phyloP scores from a whole-genome alignment of 2,797 vertebrate genomes.

The Myotis findleyi region DNA sequence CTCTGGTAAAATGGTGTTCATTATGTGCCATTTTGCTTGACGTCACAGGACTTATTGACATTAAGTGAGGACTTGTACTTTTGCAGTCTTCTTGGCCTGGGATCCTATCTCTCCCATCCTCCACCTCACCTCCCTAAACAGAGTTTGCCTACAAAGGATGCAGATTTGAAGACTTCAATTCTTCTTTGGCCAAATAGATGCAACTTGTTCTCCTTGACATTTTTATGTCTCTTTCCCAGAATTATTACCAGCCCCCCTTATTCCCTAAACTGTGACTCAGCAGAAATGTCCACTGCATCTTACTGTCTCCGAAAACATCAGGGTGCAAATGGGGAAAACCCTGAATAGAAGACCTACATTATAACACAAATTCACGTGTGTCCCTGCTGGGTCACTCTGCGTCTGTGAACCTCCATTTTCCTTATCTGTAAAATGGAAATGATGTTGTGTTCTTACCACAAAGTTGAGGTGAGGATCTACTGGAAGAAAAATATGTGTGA shows the following conservation, averaged over 20 bases:
- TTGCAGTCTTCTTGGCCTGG: too few species aligned
- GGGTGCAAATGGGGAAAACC: not conserved
- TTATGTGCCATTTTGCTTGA: not conserved
- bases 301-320: not conserved
- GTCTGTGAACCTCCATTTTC: not conserved
- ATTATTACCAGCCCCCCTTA: not conserved
- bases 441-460: not conserved
- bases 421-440: not conserved
- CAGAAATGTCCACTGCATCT: not conserved
- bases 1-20: not conserved
- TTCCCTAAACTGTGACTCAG: not conserved
- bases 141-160: not conserved
- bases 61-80: not conserved
- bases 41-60: not conserved
- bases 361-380: accelerated
- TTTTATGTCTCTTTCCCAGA: not conserved
- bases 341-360: accelerated
- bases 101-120: not conserved
- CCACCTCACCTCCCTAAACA: accelerated
- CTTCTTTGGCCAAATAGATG: not conserved
- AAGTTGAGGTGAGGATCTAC: not conserved
- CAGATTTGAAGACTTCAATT: not conserved
- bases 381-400: not conserved
- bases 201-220: not conserved
- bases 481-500: not conserved